A percentile compares a stretch with the other conserved stretches of the same genome.
These are phyloP conservation scores for Fistularia commersonii DNA, from an alignment of 2,797 vertebrate species.

Conservation along the genomic window DNA sequence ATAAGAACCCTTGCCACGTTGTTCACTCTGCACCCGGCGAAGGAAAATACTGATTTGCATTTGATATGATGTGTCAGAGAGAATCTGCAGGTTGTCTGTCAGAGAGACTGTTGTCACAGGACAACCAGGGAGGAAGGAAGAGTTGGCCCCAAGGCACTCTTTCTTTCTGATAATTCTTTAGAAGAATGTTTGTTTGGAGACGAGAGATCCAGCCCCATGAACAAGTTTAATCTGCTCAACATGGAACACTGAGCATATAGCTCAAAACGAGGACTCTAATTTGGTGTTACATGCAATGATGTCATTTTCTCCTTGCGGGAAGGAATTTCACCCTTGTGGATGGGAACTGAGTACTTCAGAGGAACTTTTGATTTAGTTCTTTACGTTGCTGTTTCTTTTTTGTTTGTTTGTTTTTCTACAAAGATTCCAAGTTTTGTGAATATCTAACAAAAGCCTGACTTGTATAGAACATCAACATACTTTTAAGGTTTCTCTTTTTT, in stretches of 20 bases:
- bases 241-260: conserved; percentile 53
- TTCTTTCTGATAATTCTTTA: conserved; percentile 33
- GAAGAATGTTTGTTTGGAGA: conserved; percentile 60
- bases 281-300: conserved; percentile 38
- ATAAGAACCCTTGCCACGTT: too few species aligned
- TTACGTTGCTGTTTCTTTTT: neutral
- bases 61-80: conserved; percentile 23
- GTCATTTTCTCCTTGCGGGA: conserved; percentile 37
- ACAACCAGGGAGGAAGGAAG: neutral
- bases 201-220: conserved; percentile 33
- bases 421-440: too few species aligned
- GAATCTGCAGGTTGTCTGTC: conserved; percentile 18
- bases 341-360: conserved; percentile 9
- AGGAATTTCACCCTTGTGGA: conserved; percentile 22
- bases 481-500: too few species aligned
- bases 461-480: too few species aligned
- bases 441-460: too few species aligned
- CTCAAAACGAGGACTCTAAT: conserved; percentile 51
- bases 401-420: neutral
- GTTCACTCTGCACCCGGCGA: neutral
- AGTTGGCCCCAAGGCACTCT: conserved; percentile 33
- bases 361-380: neutral
- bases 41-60: neutral
- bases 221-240: conserved; percentile 53
- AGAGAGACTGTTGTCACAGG: neutral